Evolutionary conservation across 2,888 invertebrate species (phyloP).

Genomic region (Idaea biselata): DNA sequence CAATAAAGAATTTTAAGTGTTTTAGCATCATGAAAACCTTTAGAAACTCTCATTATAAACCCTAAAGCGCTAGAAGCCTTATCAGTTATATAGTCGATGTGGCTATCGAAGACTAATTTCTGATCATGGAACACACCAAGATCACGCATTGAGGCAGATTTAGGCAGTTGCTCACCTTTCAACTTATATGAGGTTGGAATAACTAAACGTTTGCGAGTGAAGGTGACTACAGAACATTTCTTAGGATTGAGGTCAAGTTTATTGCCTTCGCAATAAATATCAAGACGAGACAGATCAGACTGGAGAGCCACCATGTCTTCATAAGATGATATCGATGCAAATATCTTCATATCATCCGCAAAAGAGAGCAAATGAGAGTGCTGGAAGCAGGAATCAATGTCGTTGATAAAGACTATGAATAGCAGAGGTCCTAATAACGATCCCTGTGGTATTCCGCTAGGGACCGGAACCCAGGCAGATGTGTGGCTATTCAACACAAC

Average conservation of each 20-base stretch:
- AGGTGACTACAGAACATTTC: not conserved
- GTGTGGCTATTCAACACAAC: too few relatives aligned
- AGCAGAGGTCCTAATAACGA: not conserved
- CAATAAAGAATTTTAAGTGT: not conserved
- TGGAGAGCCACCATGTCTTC: not conserved
- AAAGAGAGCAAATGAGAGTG: not conserved
- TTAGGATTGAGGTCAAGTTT: not conserved
- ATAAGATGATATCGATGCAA: not conserved
- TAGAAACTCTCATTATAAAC: not conserved
- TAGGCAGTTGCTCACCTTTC: not conserved
- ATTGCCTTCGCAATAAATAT: not conserved
- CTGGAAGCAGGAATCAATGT: not conserved
- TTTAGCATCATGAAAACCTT: not conserved
- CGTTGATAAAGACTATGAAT: not conserved
- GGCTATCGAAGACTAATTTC: not conserved
- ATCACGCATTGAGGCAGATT: not conserved
- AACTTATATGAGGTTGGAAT: not conserved
- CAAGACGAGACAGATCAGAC: not conserved
- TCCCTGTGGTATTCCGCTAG: too few relatives aligned
- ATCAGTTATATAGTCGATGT: not conserved
- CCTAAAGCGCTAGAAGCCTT: not conserved
- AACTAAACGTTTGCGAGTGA: not conserved
- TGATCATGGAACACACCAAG: not conserved
- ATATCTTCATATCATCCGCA: slow-evolving; percentile 2
- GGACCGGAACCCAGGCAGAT: too few relatives aligned